phyloP scores from a whole-genome alignment of 1,140 invertebrate genomes.

The Bathynomus jamesi region DNA sequence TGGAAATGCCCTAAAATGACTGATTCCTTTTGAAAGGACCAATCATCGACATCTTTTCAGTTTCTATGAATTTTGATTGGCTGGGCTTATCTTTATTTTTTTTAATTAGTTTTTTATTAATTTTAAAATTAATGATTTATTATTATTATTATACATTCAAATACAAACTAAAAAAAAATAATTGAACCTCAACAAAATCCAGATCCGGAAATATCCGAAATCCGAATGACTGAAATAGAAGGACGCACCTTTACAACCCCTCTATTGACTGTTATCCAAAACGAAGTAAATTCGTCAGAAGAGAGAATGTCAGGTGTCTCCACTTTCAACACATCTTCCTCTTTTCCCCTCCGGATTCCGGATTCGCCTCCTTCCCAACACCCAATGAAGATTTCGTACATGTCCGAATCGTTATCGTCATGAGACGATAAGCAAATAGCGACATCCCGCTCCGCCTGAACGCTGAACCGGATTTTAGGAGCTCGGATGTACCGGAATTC shows the following conservation, averaged over 20 bases:
- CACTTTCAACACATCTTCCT: conserved; percentile 23
- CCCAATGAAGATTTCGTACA: conserved; percentile 36
- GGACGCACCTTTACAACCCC: conserved; percentile 24
- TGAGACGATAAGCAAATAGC: conserved; percentile 30
- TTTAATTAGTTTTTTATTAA: too few species aligned
- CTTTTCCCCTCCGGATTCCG: conserved; percentile 20
- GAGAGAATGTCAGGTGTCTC: conserved; percentile 32
- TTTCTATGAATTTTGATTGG: too few species aligned
- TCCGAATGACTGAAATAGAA: not conserved
- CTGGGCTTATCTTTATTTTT: too few species aligned
- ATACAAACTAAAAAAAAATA: too few species aligned
- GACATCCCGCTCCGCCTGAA: conserved; percentile 32
- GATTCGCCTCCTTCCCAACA: conserved; percentile 32
- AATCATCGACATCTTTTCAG: too few species aligned
- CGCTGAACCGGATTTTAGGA: conserved; percentile 25
- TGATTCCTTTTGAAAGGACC: too few species aligned
- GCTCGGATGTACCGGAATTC: conserved; percentile 29
- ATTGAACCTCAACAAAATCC: too few species aligned
- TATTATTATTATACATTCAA: too few species aligned
- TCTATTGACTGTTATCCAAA: conserved; percentile 33
- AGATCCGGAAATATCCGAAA: too few species aligned
- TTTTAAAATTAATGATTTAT: too few species aligned
- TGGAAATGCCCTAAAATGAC: too few species aligned
- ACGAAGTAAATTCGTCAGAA: conserved; percentile 21
- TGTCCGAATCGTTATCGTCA: conserved; percentile 27